phyloP scores from a whole-genome alignment of 2,888 invertebrate genomes.

The Rotaria sp. region DNA sequence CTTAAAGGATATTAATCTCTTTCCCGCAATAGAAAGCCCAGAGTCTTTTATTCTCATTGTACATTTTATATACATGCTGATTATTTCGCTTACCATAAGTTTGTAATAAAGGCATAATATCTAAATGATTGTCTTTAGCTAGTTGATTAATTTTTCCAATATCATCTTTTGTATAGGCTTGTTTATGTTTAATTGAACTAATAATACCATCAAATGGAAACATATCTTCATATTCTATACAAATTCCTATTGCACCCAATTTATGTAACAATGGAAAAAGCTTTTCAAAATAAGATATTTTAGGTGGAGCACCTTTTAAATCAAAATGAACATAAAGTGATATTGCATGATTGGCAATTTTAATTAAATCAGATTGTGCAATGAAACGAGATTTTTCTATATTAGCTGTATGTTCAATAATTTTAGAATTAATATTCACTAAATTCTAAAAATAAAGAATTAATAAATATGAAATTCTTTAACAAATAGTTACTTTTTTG shows the following conservation, averaged over 20 bases:
- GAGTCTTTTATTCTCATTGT: too few relatives aligned
- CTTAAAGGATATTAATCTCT: too few relatives aligned
- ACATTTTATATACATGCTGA: too few relatives aligned
- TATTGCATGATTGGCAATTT: background rate
- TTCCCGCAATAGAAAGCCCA: too few relatives aligned
- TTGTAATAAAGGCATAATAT: constrained; percentile 72
- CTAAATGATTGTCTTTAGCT: constrained; percentile 62
- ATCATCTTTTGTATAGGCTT: constrained; percentile 60
- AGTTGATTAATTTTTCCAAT: constrained; percentile 62
- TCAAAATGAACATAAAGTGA: constrained; percentile 68
- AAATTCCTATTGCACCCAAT: constrained; percentile 66
- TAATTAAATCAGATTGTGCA: background rate
- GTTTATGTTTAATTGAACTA: constrained; percentile 61
- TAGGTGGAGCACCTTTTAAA: constrained; percentile 74
- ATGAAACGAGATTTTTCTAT: too few relatives aligned
- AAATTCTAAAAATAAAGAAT: background rate
- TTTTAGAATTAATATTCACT: background rate
- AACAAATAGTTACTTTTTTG: background rate
- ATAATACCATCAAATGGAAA: constrained; percentile 68
- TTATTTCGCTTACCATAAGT: constrained; percentile 67
- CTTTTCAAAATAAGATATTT: constrained; percentile 58
- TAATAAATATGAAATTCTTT: background rate
- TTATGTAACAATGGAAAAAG: constrained; percentile 52
- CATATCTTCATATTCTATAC: constrained; percentile 80
- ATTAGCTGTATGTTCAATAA: background rate